phyloP scores from a whole-genome alignment of 1,140 invertebrate species.

The Archegozetes longisetosus region DNA sequence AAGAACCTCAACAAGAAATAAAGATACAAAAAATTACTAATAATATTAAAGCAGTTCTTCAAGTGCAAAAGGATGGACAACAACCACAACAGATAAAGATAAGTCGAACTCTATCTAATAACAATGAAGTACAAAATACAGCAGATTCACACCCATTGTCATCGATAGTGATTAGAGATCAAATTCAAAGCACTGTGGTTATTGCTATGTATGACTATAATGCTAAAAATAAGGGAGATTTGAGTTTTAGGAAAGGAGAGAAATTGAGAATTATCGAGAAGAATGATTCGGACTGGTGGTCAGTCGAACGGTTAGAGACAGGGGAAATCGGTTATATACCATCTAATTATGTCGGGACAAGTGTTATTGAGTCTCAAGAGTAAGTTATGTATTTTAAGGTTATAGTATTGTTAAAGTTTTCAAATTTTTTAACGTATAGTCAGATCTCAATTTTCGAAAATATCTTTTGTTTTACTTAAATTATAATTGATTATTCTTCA shows the following conservation, averaged over 20 bases:
- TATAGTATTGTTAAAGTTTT: no score
- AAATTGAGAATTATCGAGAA: slow-evolving; percentile 95
- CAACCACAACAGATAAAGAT: no score
- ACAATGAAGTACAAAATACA: no score
- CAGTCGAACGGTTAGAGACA: slow-evolving; percentile 82
- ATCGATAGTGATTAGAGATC: no score
- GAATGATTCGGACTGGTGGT: slow-evolving; percentile 98
- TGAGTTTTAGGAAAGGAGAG: slow-evolving; percentile 95
- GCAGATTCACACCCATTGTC: slow-evolving; percentile 33
- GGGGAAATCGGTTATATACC: slow-evolving; percentile 96
- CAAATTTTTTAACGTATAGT: background rate
- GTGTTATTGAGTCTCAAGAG: slow-evolving; percentile 98
- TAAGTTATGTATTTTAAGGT: slow-evolving; percentile 50
- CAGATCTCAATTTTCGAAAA: no score
- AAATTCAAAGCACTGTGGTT: slow-evolving; percentile 56
- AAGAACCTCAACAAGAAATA: no score
- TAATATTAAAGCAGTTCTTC: no score
- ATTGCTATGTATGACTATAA: slow-evolving; percentile 97
- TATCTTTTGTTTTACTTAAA: no score
- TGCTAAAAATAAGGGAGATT: slow-evolving; percentile 91
- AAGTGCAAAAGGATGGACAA: no score
- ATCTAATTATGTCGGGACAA: slow-evolving; percentile 97
- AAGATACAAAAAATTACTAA: no score
- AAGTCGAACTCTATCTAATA: no score
- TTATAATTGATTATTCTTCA: no score